phyloP scores from a whole-genome alignment of 1,140 invertebrate species.

The Drosophila equinoxialis region DNA sequence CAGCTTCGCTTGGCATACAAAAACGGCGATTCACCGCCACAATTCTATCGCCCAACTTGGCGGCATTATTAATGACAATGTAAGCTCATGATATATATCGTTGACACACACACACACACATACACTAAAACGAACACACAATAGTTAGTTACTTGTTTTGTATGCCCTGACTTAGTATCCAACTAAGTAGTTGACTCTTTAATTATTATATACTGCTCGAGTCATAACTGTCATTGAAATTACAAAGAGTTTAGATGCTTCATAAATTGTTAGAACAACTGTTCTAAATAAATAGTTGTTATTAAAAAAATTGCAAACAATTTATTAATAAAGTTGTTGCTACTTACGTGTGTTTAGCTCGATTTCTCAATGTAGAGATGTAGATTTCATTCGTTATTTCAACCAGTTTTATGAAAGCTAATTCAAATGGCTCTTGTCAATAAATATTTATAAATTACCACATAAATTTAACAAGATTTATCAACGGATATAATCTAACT shows the following conservation, averaged over 20 bases:
- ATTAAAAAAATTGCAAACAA: conserved; percentile 19
- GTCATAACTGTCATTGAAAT: conserved; percentile 44
- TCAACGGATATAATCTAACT: neutral
- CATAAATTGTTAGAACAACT: conserved; percentile 31
- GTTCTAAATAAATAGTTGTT: conserved; percentile 18
- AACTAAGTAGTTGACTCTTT: conserved; percentile 43
- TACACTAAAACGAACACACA: conserved; percentile 18
- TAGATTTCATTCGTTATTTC: neutral
- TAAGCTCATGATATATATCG: conserved; percentile 76
- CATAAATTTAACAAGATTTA: conserved; percentile 12
- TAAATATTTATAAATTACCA: conserved; percentile 19
- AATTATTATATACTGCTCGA: conserved; percentile 38
- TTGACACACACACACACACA: conserved; percentile 60
- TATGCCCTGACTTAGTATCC: conserved; percentile 31
- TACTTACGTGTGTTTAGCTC: neutral
- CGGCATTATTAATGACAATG: conserved; percentile 78
- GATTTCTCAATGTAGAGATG: no score
- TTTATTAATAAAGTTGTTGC: conserved; percentile 20
- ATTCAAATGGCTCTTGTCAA: conserved; percentile 1
- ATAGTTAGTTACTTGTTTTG: conserved; percentile 53
- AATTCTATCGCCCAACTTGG: conserved; percentile 51
- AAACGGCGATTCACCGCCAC: conserved; percentile 18
- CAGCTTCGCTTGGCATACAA: neutral
- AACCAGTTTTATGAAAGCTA: conserved; percentile 9
- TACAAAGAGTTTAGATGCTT: conserved; percentile 10